Evolutionary conservation across 2,888 invertebrate species (phyloP).

Genomic region (Elmis aenea): DNA sequence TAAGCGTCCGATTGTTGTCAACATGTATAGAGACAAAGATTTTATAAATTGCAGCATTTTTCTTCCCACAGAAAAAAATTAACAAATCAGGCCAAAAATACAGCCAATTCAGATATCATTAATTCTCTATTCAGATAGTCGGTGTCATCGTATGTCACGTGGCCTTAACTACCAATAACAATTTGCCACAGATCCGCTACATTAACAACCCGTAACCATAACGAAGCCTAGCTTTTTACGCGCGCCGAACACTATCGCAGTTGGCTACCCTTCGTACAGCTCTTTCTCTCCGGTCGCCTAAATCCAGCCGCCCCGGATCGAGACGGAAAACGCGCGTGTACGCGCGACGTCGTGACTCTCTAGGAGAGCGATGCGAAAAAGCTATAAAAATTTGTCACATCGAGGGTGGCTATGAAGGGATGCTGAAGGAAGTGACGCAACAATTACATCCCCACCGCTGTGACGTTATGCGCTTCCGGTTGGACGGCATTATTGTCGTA

Average conservation of each 20-base stretch:
- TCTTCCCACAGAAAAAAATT: too few relatives aligned
- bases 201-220: conserved; percentile 43
- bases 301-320: too few relatives aligned
- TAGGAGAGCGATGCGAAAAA: conserved; percentile 35
- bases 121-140: conserved; percentile 17
- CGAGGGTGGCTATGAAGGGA: conserved; percentile 33
- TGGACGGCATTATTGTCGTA: conserved; percentile 20
- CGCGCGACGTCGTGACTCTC: too few relatives aligned
- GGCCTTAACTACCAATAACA: conserved; percentile 46
- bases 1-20: too few relatives aligned
- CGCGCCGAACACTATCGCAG: too few relatives aligned
- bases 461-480: conserved; percentile 42
- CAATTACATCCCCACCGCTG: conserved; percentile 44
- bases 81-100: conserved; percentile 11
- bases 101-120: conserved; percentile 18
- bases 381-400: conserved; percentile 45
- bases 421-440: conserved; percentile 36
- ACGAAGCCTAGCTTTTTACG: conserved; percentile 28
- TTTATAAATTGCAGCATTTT: too few relatives aligned
- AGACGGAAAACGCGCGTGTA: too few relatives aligned
- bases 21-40: too few relatives aligned
- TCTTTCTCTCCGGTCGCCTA: too few relatives aligned
- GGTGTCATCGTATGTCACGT: conserved; percentile 40
- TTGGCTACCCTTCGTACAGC: too few relatives aligned
- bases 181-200: conserved; percentile 46